These are phyloP conservation scores for Myrmophylax atrothorax DNA, from an alignment of 2,113 vertebrate species.

Conservation along the genomic window DNA sequence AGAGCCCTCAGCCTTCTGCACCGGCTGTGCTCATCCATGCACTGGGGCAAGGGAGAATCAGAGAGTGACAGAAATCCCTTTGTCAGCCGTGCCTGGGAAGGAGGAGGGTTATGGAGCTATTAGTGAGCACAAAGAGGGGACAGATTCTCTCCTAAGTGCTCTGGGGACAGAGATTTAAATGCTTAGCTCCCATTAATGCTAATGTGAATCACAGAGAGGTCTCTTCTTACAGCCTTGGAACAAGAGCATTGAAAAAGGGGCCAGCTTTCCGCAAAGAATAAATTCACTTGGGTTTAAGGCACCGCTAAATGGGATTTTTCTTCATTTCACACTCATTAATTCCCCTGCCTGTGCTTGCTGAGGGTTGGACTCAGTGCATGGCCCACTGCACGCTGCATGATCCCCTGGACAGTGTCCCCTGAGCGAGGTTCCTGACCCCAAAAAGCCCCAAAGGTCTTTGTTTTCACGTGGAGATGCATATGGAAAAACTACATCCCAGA, in stretches of 20 bases:
- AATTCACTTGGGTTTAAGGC: neutral
- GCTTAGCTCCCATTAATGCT: constrained; percentile 26
- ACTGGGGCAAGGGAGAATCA: neutral
- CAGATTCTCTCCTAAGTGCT: constrained; percentile 15
- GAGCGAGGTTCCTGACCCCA: fast-evolving
- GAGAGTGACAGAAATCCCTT: constrained; percentile 40
- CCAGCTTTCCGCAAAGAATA: neutral
- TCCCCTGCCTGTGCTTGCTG: neutral
- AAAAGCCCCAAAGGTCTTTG: neutral
- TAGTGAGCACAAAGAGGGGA: neutral
- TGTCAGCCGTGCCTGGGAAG: constrained; percentile 36
- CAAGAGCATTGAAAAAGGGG: neutral
- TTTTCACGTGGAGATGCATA: neutral
- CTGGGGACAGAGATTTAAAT: constrained; percentile 30
- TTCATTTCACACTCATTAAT: constrained; percentile 23
- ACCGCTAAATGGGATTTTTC: neutral
- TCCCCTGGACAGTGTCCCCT: neutral
- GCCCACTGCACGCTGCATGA: neutral
- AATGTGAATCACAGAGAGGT: neutral
- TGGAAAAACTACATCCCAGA: neutral
- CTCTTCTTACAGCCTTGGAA: constrained; percentile 25
- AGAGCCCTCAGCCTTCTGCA: neutral
- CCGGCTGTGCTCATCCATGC: neutral
- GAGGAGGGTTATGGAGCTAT: constrained; percentile 20
- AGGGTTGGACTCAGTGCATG: neutral